Percentiles rank a stretch among this genome's conserved stretches.
Conservation (phyloP, 2,797 vertebrate genomes). For the Scyliorhinus canicula region DNA sequence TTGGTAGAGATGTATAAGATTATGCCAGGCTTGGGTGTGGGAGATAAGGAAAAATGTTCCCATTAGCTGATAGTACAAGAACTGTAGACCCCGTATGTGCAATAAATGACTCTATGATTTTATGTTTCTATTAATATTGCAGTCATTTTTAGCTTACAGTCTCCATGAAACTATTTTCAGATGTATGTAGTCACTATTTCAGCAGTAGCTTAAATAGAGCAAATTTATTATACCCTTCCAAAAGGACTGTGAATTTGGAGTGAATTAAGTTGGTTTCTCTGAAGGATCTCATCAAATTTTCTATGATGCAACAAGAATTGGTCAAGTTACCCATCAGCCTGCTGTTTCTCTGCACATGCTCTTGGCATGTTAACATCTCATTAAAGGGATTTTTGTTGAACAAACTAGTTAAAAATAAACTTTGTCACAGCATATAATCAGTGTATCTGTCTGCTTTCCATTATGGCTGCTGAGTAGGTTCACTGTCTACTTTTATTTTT, state of each 20-base stretch:
- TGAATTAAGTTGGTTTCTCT: background rate
- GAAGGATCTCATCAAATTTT: background rate
- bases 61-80: background rate
- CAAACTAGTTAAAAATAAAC: slow-evolving; percentile 28
- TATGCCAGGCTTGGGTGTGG: background rate
- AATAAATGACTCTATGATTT: background rate
- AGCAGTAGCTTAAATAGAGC: background rate
- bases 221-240: too few species aligned
- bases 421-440: background rate
- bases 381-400: background rate
- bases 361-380: slow-evolving; percentile 18
- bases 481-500: background rate
- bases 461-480: background rate
- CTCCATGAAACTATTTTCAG: background rate
- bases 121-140: background rate
- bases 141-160: background rate
- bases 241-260: background rate
- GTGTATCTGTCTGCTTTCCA: background rate
- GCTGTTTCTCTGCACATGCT: too few species aligned
- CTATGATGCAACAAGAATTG: background rate
- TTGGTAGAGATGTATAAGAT: background rate
- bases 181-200: background rate
- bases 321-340: background rate
- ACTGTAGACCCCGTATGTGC: background rate
- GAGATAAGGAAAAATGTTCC: background rate